Evolutionary conservation across 2,888 invertebrate species (phyloP).

Genomic region (Nomada ruficornis): DNA sequence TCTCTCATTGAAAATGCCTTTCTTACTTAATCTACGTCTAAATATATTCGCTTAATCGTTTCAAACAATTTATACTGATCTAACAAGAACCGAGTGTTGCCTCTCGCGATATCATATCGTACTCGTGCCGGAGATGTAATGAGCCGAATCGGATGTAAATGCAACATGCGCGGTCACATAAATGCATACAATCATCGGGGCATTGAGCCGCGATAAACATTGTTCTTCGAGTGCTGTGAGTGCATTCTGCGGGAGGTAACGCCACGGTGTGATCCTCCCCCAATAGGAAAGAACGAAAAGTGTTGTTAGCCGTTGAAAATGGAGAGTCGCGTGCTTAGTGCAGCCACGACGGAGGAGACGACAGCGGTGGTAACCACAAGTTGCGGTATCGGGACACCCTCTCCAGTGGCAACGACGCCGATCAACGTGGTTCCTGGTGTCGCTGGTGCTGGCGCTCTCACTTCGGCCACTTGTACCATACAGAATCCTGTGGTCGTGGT

Average conservation of each 20-base stretch:
- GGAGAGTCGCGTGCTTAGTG: conserved; percentile 74
- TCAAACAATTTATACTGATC: background rate
- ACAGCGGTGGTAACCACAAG: conserved; percentile 61
- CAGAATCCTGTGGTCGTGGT: conserved; percentile 74
- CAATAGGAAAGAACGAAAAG: conserved; percentile 27
- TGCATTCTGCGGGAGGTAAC: conserved; percentile 49
- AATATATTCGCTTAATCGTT: background rate
- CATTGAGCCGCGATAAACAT: conserved; percentile 49
- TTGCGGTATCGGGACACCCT: conserved; percentile 64
- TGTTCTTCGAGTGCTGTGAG: conserved; percentile 50
- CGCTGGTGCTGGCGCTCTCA: conserved; percentile 44
- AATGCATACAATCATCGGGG: conserved; percentile 49
- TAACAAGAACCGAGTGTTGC: too few species aligned
- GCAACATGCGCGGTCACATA: conserved; percentile 39
- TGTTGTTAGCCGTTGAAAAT: conserved; percentile 61
- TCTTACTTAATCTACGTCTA: too few species aligned
- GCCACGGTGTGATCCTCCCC: conserved; percentile 36
- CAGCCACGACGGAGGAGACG: conserved; percentile 63
- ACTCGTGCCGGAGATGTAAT: conserved; percentile 10
- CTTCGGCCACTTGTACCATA: conserved; percentile 61
- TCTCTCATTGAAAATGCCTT: background rate
- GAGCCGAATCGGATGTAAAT: background rate
- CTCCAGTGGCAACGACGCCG: conserved; percentile 74
- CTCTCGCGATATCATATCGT: too few species aligned
- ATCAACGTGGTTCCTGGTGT: conserved; percentile 66